Evolutionary conservation across 2,113 vertebrate species (phyloP).

Genomic region (Ochotona curzoniae): DNA sequence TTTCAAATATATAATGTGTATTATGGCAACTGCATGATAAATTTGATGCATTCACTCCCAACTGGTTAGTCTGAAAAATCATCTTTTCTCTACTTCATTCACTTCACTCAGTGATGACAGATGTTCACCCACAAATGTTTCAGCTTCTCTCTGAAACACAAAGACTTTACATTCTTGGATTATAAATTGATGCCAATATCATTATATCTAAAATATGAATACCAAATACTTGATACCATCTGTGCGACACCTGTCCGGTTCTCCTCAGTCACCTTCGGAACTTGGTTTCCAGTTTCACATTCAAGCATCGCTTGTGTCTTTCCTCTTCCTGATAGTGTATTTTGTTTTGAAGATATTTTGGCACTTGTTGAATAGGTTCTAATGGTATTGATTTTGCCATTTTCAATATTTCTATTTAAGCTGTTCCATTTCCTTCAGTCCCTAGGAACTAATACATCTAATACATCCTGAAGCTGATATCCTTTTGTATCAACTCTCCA

Average conservation of each 20-base stretch:
- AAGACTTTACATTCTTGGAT: not conserved
- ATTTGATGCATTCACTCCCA: not conserved
- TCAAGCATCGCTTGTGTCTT: not conserved
- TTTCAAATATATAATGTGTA: not conserved
- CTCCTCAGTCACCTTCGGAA: not conserved
- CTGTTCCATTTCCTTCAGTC: not conserved
- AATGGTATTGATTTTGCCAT: not conserved
- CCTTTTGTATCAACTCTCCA: not conserved
- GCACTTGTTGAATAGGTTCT: not conserved
- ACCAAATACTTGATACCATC: not conserved
- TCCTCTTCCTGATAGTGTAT: not conserved
- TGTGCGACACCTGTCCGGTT: not conserved
- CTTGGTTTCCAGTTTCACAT: not conserved
- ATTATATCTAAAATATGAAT: not conserved
- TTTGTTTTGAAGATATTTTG: not conserved
- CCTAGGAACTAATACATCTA: not conserved
- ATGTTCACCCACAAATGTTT: not conserved
- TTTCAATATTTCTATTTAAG: not conserved
- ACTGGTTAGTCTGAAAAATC: no score
- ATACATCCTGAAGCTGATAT: no score
- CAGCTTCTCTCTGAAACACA: not conserved
- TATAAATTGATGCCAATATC: not conserved
- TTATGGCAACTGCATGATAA: not conserved
- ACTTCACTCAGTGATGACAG: not conserved
- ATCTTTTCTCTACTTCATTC: not conserved